phyloP scores from a whole-genome alignment of 2,797 vertebrate species.

The Acanthurus tractus region DNA sequence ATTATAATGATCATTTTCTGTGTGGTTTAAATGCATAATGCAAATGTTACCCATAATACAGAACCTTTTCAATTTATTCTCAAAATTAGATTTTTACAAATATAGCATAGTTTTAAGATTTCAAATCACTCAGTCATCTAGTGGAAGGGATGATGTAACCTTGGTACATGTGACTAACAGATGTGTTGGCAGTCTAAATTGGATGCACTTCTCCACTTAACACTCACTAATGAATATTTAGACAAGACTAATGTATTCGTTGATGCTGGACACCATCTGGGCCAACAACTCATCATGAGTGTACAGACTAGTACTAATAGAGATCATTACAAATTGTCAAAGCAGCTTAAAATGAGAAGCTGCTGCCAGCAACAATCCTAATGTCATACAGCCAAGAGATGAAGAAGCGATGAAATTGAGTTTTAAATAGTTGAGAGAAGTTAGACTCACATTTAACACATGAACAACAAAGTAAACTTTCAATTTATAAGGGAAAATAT shows the following conservation, averaged over 20 bases:
- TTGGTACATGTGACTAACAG: conserved; percentile 55
- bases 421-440: neutral
- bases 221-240: conserved; percentile 48
- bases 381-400: neutral
- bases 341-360: conserved; percentile 3
- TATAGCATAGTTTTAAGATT: conserved; percentile 15
- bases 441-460: neutral
- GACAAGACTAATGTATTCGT: conserved; percentile 46
- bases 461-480: neutral
- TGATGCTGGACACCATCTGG: conserved; percentile 46
- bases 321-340: conserved; percentile 41
- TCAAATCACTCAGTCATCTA: conserved; percentile 8
- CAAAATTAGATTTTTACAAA: conserved; percentile 1
- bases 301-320: conserved; percentile 43
- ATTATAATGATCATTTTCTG: conserved; percentile 4
- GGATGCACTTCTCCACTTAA: conserved; percentile 34
- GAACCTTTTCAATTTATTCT: neutral
- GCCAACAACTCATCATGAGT: conserved; percentile 43
- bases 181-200: conserved; percentile 52
- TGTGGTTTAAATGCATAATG: neutral
- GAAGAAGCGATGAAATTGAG: neutral
- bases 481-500: neutral
- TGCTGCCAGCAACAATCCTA: conserved; percentile 18
- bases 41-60: neutral
- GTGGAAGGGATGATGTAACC: conserved; percentile 37